Percentiles rank a stretch among this genome's conserved stretches.
phyloP scores from a whole-genome alignment of 1,140 invertebrate species.

The Tribolium madens region DNA sequence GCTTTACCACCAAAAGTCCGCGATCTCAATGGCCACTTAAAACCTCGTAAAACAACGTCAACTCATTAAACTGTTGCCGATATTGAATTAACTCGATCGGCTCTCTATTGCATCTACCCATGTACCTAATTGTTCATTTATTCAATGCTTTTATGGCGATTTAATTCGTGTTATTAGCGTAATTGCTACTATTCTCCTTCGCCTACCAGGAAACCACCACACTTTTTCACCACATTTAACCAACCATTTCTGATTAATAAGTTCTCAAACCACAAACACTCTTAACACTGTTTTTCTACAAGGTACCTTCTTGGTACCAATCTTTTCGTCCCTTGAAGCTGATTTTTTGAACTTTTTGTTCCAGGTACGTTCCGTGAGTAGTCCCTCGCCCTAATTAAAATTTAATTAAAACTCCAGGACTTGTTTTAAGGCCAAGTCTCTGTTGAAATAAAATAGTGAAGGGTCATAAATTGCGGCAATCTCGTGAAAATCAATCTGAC shows the following conservation, averaged over 20 bases:
- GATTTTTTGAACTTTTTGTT: not conserved
- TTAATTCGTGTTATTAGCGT: conserved; percentile 47
- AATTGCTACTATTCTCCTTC: conserved; percentile 45
- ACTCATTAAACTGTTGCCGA: conserved; percentile 48
- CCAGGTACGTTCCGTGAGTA: conserved; percentile 2
- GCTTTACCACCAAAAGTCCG: conserved; percentile 39
- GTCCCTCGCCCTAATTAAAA: conserved; percentile 23
- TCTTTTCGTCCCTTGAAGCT: not conserved
- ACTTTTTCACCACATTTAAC: conserved; percentile 12
- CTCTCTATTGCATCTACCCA: conserved; percentile 43
- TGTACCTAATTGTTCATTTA: conserved; percentile 22
- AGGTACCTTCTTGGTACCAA: not conserved
- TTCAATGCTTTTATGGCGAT: conserved; percentile 45
- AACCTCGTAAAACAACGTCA: conserved; percentile 51
- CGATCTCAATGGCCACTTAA: conserved; percentile 51
- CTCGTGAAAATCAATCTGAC: conserved; percentile 42
- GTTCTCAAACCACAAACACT: not conserved
- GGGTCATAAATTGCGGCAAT: conserved; percentile 39
- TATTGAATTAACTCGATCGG: conserved; percentile 50
- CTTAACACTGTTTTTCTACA: not conserved
- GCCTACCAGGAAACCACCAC: conserved; percentile 11
- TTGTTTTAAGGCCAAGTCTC: conserved; percentile 1
- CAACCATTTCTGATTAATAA: conserved; percentile 2
- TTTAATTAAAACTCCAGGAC: conserved; percentile 40
- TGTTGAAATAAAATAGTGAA: conserved; percentile 21